These are phyloP conservation scores for Xerus rutilus DNA, from an alignment of 2,797 vertebrate genomes.

Conservation along the genomic window DNA sequence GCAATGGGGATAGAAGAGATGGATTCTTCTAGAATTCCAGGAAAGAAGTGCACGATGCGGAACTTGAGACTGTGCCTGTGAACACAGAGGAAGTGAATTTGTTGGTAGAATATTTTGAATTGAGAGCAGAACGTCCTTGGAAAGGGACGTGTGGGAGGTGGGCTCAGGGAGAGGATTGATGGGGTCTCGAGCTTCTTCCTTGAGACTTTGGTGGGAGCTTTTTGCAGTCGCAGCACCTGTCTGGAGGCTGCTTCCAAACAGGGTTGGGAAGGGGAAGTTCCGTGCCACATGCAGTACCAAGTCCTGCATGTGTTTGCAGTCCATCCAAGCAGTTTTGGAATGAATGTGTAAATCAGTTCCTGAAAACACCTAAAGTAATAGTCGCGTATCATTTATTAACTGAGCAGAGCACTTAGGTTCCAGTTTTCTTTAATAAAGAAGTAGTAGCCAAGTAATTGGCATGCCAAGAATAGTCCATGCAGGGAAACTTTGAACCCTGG, in stretches of 20 bases:
- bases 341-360: background rate
- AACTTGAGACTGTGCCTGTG: background rate
- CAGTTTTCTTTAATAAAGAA: background rate
- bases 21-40: background rate
- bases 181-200: background rate
- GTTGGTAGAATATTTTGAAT: background rate
- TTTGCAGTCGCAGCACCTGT: background rate
- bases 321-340: background rate
- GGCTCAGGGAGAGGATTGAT: background rate
- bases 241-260: background rate
- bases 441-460: background rate
- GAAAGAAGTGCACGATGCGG: background rate
- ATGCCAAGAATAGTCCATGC: background rate
- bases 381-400: background rate
- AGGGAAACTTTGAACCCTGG: background rate
- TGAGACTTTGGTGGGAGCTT: background rate
- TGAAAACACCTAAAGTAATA: background rate
- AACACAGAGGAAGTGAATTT: background rate
- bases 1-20: background rate
- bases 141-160: background rate
- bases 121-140: background rate
- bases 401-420: background rate
- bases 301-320: background rate
- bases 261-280: background rate
- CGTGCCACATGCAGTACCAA: background rate